Percentiles rank a stretch among this genome's conserved stretches.
Conservation (phyloP, 2,888 invertebrate genomes). For the Hyposoter didymator region DNA sequence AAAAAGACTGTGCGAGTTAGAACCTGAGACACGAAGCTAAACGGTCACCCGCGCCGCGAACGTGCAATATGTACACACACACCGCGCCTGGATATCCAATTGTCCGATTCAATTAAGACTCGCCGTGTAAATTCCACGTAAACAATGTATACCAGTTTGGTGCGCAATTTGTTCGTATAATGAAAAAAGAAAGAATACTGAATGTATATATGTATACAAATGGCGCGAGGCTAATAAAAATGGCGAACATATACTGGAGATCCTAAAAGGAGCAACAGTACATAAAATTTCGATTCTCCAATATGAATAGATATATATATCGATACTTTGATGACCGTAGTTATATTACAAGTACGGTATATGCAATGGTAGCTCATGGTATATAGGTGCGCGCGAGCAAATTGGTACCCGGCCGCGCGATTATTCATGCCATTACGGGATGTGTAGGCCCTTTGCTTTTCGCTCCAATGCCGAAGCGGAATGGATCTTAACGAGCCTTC, state of each 20-base stretch:
- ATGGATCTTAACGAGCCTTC: conserved; percentile 68
- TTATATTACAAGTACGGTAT: conserved; percentile 55
- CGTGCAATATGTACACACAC: not conserved
- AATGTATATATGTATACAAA: conserved; percentile 17
- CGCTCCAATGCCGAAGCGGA: conserved; percentile 66
- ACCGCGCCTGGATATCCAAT: not conserved
- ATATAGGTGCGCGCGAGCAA: conserved; percentile 67
- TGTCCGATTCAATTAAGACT: not conserved
- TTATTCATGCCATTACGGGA: conserved; percentile 73
- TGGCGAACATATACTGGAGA: conserved; percentile 28
- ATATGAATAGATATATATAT: conserved; percentile 28
- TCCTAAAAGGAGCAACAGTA: conserved; percentile 54
- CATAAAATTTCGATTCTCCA: conserved; percentile 63
- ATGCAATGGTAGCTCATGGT: conserved; percentile 56
- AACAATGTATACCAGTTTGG: not conserved
- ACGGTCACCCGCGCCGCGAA: not conserved
- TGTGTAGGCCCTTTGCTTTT: conserved; percentile 69
- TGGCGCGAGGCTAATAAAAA: conserved; percentile 43
- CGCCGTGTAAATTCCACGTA: not conserved
- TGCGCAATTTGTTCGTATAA: not conserved
- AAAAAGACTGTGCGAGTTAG: not conserved
- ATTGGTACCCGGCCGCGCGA: conserved; percentile 71
- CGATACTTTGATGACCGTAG: conserved; percentile 66
- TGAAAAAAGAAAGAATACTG: not conserved
- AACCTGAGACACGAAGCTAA: conserved; percentile 30